Percentiles rank a stretch among this genome's conserved stretches.
These are phyloP conservation scores for Eupithecia vulgata DNA, from an alignment of 2,888 invertebrate genomes.

Conservation along the genomic window DNA sequence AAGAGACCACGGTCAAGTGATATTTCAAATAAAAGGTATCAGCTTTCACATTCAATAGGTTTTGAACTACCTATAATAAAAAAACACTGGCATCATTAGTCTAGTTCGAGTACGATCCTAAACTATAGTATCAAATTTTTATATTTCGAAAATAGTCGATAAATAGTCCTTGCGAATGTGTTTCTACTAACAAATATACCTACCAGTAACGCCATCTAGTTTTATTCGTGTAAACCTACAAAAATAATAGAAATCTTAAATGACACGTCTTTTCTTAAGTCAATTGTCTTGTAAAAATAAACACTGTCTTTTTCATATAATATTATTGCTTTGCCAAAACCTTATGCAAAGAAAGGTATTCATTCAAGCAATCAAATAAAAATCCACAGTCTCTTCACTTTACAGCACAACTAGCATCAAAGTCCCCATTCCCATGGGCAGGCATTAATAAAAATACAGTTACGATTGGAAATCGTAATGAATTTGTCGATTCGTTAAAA, in stretches of 20 bases:
- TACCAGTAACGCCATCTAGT: background rate
- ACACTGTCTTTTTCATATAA: background rate
- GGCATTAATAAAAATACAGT: constrained; percentile 25
- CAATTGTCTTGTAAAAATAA: background rate
- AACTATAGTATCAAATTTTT: too few species aligned
- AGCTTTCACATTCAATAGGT: too few species aligned
- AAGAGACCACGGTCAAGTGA: too few species aligned
- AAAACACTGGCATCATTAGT: too few species aligned
- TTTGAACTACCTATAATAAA: too few species aligned
- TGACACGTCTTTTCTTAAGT: background rate
- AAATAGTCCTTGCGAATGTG: too few species aligned
- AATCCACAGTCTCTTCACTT: background rate
- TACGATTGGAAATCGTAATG: constrained; percentile 36
- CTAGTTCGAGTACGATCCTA: too few species aligned
- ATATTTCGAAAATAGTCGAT: too few species aligned
- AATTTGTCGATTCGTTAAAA: constrained; percentile 42
- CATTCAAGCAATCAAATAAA: background rate
- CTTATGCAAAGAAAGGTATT: background rate
- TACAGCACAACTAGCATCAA: background rate
- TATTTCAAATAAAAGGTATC: too few species aligned
- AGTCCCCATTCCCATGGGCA: constrained; percentile 24
- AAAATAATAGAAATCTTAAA: background rate
- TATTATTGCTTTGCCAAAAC: background rate
- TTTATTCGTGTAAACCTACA: background rate
- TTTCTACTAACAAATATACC: background rate